phyloP scores from a whole-genome alignment of 2,888 invertebrate genomes.

The Hypsopygia costalis region DNA sequence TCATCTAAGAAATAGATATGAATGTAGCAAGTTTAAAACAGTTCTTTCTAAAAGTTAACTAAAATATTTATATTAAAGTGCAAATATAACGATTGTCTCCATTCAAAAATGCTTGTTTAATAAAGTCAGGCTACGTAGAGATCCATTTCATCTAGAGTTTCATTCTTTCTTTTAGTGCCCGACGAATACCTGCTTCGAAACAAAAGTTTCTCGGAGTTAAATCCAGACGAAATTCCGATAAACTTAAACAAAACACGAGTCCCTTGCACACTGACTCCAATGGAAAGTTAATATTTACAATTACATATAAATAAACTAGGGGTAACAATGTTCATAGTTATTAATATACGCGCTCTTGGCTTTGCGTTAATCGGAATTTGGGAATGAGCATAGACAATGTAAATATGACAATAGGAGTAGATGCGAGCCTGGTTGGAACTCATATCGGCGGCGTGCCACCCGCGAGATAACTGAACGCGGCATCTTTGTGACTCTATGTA shows the following conservation, averaged over 20 bases:
- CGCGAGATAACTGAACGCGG: conserved; percentile 67
- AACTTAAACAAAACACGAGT: conserved; percentile 36
- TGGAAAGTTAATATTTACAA: conserved; percentile 21
- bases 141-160: conserved; percentile 16
- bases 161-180: conserved; percentile 16
- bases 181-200: conserved; percentile 26
- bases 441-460: conserved; percentile 71
- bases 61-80: too few relatives aligned
- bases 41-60: too few relatives aligned
- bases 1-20: too few relatives aligned
- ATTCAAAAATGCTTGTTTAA: background rate
- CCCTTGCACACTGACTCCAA: conserved; percentile 21
- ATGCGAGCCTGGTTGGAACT: conserved; percentile 56
- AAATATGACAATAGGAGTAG: conserved; percentile 72
- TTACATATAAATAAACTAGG: conserved; percentile 16
- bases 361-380: conserved; percentile 70
- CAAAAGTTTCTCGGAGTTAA: conserved; percentile 32
- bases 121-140: conserved; percentile 1
- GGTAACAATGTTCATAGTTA: conserved; percentile 24
- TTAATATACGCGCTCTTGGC: conserved; percentile 46
- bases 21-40: too few relatives aligned
- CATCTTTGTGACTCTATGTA: conserved; percentile 71
- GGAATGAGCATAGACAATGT: conserved; percentile 76
- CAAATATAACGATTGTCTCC: too few relatives aligned
- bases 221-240: conserved; percentile 34